Evolutionary conservation across 2,797 vertebrate genomes (phyloP).

Genomic region (Xenopus petersii): DNA sequence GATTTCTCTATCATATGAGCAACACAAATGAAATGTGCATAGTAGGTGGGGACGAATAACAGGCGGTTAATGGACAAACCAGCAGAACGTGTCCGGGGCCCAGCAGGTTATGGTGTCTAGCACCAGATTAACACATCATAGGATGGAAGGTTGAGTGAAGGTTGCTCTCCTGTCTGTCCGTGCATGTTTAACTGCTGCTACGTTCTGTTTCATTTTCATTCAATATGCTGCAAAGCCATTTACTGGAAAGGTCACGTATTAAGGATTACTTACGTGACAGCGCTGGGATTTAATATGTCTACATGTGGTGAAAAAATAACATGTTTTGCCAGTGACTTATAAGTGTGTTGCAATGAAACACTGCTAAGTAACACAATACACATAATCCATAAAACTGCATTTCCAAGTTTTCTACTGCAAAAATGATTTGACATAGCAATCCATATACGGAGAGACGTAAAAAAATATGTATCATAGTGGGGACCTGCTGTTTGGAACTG

Average conservation of each 20-base stretch:
- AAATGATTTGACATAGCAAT: constrained; percentile 5
- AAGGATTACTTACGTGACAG: constrained; percentile 40
- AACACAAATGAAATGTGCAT: no score
- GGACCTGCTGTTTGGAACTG: not conserved
- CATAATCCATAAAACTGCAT: constrained; percentile 37
- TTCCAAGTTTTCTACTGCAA: constrained; percentile 28
- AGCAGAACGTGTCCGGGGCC: constrained; percentile 1
- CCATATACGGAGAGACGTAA: not conserved
- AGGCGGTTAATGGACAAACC: constrained; percentile 7
- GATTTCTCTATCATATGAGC: no score
- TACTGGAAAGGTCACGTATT: constrained; percentile 31
- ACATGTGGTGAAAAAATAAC: constrained; percentile 31
- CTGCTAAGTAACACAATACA: constrained; percentile 38
- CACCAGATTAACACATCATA: constrained; percentile 8
- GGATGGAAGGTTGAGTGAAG: not conserved
- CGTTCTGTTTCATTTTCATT: constrained; percentile 7
- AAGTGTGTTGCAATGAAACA: constrained; percentile 21
- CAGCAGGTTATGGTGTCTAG: not conserved
- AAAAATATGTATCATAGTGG: constrained; percentile 6
- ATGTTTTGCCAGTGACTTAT: constrained; percentile 37
- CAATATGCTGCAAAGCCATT: constrained; percentile 28
- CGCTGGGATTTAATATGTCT: constrained; percentile 34
- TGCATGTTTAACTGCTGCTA: constrained; percentile 10
- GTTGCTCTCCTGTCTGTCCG: not conserved
- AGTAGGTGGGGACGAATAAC: no score